Base-by-base conservation (phyloP, 2,113 vertebrate genomes). In the Pipra filicauda region DNA sequence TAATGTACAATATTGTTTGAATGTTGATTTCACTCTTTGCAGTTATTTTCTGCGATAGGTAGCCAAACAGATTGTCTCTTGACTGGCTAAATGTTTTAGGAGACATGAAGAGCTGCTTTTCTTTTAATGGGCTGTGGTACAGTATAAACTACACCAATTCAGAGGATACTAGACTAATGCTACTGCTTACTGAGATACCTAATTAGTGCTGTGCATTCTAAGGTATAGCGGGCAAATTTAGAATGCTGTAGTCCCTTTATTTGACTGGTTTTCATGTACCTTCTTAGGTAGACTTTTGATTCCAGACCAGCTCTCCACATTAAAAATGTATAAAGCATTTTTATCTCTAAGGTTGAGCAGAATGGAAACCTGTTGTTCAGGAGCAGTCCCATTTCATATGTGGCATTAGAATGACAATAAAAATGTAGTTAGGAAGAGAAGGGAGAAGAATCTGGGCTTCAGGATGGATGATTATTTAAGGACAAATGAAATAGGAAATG, bases 251-350 rank as follows among this genome's bases (percentile, higher is more conserved):
- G 23, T 75, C 33, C 46, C 28, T 67, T 67, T 49, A 72, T 79
- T 55, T 75, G 46, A 67, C 58, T 46, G 33, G 28, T 54, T 39
- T 82, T 52, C n/a, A 24, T 11, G 3, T 30, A 21, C 39, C 44
- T 81, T 52, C 52, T 51, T 44, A 66, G 12, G n/a, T 11, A 37
- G 27, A 44, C 31, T 74, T 74, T 59, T 75, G 70, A 69, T 82
- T 82, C 67, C 44, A 41, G 54, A 75, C 24, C 16, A 54, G 54
- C 33, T 69, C 28, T 75, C 48, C 13, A n/a, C 46, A 51, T 61
- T 46, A 67, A 82, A 72, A 79, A 57, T 35, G 30, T 91, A 91
- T 95, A 95, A 96, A 97, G 90, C 73, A 91, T 15, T 85, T 97
- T 94, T 96, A 91, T 81, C 52, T 96, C 58, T 87, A 91, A 97